Base-by-base conservation (phyloP, 2,797 vertebrate genomes). In the Craterocephalus amniculus region DNA sequence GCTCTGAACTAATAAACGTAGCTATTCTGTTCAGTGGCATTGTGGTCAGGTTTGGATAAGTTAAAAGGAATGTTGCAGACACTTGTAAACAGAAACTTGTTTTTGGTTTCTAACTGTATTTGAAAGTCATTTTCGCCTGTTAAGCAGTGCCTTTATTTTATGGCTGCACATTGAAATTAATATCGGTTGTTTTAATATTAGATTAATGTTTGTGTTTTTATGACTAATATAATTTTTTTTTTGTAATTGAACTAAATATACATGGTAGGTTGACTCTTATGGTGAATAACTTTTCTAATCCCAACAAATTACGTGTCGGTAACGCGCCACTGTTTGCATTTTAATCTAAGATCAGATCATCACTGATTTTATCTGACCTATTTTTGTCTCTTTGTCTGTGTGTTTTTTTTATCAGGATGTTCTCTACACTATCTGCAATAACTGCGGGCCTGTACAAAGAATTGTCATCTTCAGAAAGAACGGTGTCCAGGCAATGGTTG, bases 381-480 rank as follows among this genome's bases (percentile, higher is more conserved):
- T n/a, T 35, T 16, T 13, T 20, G 0, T 5, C 6, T 13, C 11
- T 32, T 36, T 60, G 2, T 36, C 9, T 38, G 54, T 26, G 8
- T 55, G 26, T 55, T 14, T 13, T 7, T 2, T 45, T 9, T 63
- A 38, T 18, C 79, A 98, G 97, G 97, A 99, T 38, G 97, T 99
- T 52, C 94, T 99, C 12, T 99, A 98, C 85, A 99, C 97, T 0
- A 99, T 99, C 87, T 99, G 97, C 88, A 99, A 99, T 81, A 98
- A 98, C 69, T 99, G 97, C 2, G 97, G 97, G 4, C 97, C 97
- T 0, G 97, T 99, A 31, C 97, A 99, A 91, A 94, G 97, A 83
- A 98, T 99, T 0, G 97, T 99, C 57, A 98, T 99, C 89, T 99
- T 99, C 89, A 90, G 97, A 76, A 99, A 99, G 88, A 99, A 99